Evolutionary conservation across 2,797 vertebrate species (phyloP).

Genomic region (Hippopotamyrus pictus): DNA sequence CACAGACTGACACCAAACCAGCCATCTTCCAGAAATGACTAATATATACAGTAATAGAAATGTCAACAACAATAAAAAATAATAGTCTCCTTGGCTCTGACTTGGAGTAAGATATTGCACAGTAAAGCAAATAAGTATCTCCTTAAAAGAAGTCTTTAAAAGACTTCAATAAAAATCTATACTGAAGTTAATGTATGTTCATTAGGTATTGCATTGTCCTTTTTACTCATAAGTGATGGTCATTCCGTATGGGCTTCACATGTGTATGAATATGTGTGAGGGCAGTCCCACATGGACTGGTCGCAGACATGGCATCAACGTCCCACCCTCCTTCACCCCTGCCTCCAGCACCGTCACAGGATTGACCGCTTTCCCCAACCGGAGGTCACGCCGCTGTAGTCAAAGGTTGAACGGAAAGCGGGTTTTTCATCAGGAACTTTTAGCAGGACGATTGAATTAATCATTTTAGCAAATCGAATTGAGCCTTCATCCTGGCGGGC

Average conservation of each 20-base stretch:
- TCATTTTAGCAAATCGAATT: slow-evolving; percentile 31
- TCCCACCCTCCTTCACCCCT: background rate
- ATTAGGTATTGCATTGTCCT: background rate
- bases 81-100: background rate
- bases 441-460: slow-evolving; percentile 28
- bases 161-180: background rate
- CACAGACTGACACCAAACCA: background rate
- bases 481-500: slow-evolving; percentile 17
- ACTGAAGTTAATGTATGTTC: background rate
- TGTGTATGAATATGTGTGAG: background rate
- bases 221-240: background rate
- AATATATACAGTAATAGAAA: background rate
- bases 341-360: background rate
- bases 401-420: slow-evolving; percentile 16
- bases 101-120: background rate
- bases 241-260: background rate
- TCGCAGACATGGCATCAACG: background rate
- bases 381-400: background rate
- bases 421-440: slow-evolving; percentile 28
- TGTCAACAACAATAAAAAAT: background rate
- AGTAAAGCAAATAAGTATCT: background rate
- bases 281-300: background rate
- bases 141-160: background rate
- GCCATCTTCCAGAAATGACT: background rate
- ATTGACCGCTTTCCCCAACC: background rate